Percentiles rank a stretch among this genome's conserved stretches.
Conservation (phyloP, 1,140 invertebrate species). For the Amphibalanus amphitrite region DNA sequence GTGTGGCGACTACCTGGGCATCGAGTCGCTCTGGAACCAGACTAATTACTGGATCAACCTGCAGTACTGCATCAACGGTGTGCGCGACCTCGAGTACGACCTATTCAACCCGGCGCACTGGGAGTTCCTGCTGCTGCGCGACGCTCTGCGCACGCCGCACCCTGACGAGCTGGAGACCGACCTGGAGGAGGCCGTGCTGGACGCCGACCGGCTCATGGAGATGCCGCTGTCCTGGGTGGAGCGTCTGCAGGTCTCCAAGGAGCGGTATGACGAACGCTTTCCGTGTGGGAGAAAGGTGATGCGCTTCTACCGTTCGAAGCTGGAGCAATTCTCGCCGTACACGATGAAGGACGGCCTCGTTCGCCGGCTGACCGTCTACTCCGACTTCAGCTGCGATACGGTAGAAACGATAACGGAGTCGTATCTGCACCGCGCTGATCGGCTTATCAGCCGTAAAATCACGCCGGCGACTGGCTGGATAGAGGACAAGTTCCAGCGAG, state of each 20-base stretch:
- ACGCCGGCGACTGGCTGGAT: neutral
- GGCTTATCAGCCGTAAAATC: neutral
- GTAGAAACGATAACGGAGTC: neutral
- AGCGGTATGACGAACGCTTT: neutral
- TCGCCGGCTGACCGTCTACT: neutral
- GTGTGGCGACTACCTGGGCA: constrained; percentile 45
- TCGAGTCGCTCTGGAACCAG: constrained; percentile 74
- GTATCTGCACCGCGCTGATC: neutral
- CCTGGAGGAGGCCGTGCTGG: neutral
- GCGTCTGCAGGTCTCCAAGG: neutral
- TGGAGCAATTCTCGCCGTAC: neutral
- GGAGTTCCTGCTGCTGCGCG: neutral
- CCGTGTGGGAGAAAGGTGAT: neutral
- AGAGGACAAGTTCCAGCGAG: neutral
- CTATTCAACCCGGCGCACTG: neutral
- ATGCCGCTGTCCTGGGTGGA: neutral
- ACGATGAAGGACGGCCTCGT: neutral
- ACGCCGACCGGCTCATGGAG: neutral
- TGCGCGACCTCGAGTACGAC: neutral
- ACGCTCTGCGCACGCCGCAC: neutral
- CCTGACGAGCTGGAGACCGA: neutral
- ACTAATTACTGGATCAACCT: constrained; percentile 70
- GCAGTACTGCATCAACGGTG: constrained; percentile 34
- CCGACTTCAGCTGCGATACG: neutral
- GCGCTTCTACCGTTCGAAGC: neutral